phyloP scores from a whole-genome alignment of 2,113 vertebrate genomes.

The Toxotes chatareus region DNA sequence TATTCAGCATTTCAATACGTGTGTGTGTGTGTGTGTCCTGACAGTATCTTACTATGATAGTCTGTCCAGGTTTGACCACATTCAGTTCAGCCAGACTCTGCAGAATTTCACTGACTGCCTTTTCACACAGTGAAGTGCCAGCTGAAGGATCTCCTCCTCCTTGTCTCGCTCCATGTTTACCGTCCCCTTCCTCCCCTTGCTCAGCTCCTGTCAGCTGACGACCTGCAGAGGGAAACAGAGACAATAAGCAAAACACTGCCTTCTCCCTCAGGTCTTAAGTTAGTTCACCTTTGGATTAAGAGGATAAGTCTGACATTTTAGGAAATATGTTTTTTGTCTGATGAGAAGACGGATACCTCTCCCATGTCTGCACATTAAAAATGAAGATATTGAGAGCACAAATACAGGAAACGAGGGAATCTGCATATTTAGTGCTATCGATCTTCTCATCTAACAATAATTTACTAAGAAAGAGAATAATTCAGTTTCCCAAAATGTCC shows the following conservation, averaged over 20 bases:
- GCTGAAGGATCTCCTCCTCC: slow-evolving; percentile 59
- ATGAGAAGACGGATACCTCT: no score
- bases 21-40: background rate
- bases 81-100: slow-evolving; percentile 84
- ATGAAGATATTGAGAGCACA: background rate
- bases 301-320: background rate
- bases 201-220: slow-evolving; percentile 79
- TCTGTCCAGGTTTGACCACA: slow-evolving; percentile 84
- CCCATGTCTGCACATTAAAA: background rate
- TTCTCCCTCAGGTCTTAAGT: background rate
- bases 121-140: slow-evolving; percentile 76
- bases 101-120: slow-evolving; percentile 83
- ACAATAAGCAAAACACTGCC: background rate
- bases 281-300: background rate
- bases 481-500: background rate
- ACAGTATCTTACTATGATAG: slow-evolving; percentile 75
- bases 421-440: no score
- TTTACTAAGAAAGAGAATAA: background rate
- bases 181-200: slow-evolving; percentile 45
- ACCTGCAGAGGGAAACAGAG: slow-evolving; percentile 66
- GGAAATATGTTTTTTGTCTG: no score
- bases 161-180: slow-evolving; percentile 47
- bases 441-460: no score
- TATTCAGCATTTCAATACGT: background rate
- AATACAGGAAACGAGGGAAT: no score